These are phyloP conservation scores for Heliconius nattereri DNA, from an alignment of 1,140 invertebrate genomes.

Conservation along the genomic window DNA sequence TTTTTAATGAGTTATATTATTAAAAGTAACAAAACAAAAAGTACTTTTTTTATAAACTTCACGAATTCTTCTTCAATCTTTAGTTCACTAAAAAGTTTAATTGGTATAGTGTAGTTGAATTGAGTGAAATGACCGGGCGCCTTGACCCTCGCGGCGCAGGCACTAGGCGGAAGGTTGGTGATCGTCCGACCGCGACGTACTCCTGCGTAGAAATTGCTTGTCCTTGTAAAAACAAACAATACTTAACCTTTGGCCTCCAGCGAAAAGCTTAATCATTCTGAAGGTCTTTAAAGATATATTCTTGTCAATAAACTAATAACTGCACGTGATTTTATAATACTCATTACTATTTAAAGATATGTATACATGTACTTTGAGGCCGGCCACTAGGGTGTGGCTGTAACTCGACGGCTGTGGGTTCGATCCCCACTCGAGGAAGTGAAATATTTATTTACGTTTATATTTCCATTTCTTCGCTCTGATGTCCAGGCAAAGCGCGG, in stretches of 20 bases:
- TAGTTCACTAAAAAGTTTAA: conserved; percentile 38
- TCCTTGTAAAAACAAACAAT: conserved; percentile 65
- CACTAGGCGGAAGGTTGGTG: conserved; percentile 72
- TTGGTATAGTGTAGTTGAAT: conserved; percentile 38
- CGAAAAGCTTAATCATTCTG: conserved; percentile 17
- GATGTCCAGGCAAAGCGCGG: too few relatives aligned
- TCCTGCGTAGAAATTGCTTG: conserved; percentile 78
- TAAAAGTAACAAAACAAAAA: neutral
- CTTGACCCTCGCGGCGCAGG: conserved; percentile 67
- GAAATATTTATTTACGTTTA: too few relatives aligned
- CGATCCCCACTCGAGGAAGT: too few relatives aligned
- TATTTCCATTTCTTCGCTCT: too few relatives aligned
- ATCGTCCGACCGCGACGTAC: conserved; percentile 58
- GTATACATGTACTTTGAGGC: too few relatives aligned
- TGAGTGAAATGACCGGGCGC: conserved; percentile 61
- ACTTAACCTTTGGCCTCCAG: conserved; percentile 66
- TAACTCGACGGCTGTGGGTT: too few relatives aligned
- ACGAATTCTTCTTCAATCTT: conserved; percentile 23
- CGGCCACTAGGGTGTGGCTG: too few relatives aligned
- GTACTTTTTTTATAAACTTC: conserved; percentile 10
- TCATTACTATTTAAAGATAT: neutral
- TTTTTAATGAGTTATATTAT: too few relatives aligned
- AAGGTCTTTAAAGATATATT: neutral
- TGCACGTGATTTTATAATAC: conserved; percentile 6
- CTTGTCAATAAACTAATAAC: neutral